Evolutionary conservation across 2,888 invertebrate species (phyloP).

Genomic region (Acanthacorydalis orientalis): DNA sequence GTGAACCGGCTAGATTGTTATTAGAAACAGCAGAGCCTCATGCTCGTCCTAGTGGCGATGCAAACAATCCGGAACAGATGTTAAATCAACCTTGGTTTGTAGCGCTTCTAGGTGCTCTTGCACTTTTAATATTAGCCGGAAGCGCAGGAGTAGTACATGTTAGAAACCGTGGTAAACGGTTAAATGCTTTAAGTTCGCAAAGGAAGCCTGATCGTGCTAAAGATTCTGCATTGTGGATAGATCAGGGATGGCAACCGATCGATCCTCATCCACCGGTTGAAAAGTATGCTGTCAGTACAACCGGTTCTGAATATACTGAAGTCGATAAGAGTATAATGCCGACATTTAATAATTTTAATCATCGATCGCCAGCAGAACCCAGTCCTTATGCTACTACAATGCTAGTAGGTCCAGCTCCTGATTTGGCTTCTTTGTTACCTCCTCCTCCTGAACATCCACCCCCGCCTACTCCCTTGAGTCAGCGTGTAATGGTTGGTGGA

Average conservation of each 20-base stretch:
- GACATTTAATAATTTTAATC: constrained; percentile 46
- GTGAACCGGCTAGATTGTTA: constrained; percentile 44
- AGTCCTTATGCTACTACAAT: constrained; percentile 63
- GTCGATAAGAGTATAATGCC: constrained; percentile 47
- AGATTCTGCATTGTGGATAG: constrained; percentile 36
- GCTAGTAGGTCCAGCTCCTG: constrained; percentile 32
- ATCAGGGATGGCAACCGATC: constrained; percentile 46
- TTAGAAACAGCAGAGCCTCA: not conserved
- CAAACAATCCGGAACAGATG: constrained; percentile 21
- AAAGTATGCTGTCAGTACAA: not conserved
- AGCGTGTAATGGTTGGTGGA: constrained; percentile 16
- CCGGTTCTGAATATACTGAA: constrained; percentile 44
- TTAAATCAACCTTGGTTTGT: constrained; percentile 57
- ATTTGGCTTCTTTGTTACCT: constrained; percentile 40
- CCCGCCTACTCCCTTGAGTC: constrained; percentile 25
- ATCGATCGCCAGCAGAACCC: constrained; percentile 46
- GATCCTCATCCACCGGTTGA: constrained; percentile 25
- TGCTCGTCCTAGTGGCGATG: constrained; percentile 1
- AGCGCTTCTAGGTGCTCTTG: constrained; percentile 43
- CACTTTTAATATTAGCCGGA: constrained; percentile 25
- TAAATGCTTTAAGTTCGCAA: not conserved
- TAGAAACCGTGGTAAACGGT: constrained; percentile 19
- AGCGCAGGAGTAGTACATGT: constrained; percentile 33
- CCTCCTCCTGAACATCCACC: constrained; percentile 44
- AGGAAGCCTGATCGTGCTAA: not conserved